Conservation (phyloP, 2,888 invertebrate species). For the Polydrusus pterygomalis region DNA sequence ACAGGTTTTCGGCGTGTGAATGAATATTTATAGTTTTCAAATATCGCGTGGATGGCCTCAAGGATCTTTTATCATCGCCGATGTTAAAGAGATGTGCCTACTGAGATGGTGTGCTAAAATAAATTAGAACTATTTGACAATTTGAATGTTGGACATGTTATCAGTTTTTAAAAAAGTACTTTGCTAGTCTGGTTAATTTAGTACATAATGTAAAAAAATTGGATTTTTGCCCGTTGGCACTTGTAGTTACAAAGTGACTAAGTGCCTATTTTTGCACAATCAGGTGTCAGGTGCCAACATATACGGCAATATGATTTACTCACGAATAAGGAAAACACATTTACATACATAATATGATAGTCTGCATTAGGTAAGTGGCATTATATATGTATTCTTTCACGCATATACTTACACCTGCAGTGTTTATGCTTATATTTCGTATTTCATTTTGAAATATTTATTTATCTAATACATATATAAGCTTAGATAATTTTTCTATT, state of each 20-base stretch:
- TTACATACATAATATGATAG: no score
- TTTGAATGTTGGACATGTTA: not conserved
- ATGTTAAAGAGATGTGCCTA: not conserved
- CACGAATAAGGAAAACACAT: no score
- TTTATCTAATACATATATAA: no score
- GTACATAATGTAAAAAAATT: constrained; percentile 24
- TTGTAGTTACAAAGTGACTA: constrained; percentile 41
- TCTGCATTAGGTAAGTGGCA: no score
- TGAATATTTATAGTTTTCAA: constrained; percentile 16
- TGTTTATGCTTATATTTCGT: no score
- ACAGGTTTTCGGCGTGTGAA: constrained; percentile 11
- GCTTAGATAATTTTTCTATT: no score
- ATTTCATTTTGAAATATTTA: no score
- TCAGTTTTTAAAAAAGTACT: not conserved
- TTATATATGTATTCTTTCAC: no score
- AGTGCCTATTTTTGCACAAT: constrained; percentile 36
- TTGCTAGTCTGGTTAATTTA: not conserved
- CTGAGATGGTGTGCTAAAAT: not conserved
- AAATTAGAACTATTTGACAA: not conserved
- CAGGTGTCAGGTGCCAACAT: constrained; percentile 1
- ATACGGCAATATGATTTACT: not conserved
- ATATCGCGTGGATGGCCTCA: not conserved
- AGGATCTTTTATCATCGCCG: not conserved
- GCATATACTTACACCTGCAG: no score
- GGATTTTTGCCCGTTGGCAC: constrained; percentile 52